A percentile compares a stretch with the other conserved stretches of the same genome.
phyloP scores from a whole-genome alignment of 2,888 invertebrate genomes.

The Parnassius apollo region DNA sequence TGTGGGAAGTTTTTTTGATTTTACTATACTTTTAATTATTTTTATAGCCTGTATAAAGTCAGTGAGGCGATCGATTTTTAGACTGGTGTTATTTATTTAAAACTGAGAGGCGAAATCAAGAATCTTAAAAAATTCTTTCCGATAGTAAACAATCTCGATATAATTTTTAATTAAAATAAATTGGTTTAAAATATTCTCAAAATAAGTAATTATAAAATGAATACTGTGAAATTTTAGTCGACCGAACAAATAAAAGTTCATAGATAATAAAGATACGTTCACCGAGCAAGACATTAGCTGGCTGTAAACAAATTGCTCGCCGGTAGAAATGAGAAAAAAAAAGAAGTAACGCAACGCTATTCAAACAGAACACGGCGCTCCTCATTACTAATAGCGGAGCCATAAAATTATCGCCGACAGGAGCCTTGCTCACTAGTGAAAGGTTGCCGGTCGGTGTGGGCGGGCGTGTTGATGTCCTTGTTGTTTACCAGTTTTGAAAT shows the following conservation, averaged over 20 bases:
- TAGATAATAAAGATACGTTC: slow-evolving; percentile 19
- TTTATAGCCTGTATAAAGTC: too few relatives aligned
- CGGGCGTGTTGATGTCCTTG: slow-evolving; percentile 36
- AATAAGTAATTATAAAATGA: background rate
- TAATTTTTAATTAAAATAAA: too few relatives aligned
- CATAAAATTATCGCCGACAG: slow-evolving; percentile 30
- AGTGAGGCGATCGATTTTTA: too few relatives aligned
- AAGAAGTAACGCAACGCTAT: slow-evolving; percentile 19
- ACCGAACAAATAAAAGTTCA: slow-evolving; percentile 5
- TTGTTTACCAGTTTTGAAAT: slow-evolving; percentile 30
- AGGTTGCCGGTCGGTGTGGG: slow-evolving; percentile 35
- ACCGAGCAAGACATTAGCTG: slow-evolving; percentile 16
- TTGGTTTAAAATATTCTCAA: background rate
- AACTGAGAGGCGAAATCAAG: too few relatives aligned
- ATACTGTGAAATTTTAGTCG: background rate
- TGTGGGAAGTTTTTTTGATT: too few relatives aligned
- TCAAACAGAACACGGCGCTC: slow-evolving; percentile 25
- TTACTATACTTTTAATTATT: too few relatives aligned
- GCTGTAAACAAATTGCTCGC: slow-evolving; percentile 21
- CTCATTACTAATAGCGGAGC: slow-evolving; percentile 25
- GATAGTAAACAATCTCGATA: background rate
- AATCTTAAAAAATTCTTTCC: background rate
- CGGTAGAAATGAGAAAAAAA: slow-evolving; percentile 15
- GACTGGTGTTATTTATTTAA: too few relatives aligned
- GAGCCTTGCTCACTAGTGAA: slow-evolving; percentile 31